phyloP scores from a whole-genome alignment of 1,140 invertebrate species.

The Helicorthomorpha holstii region DNA sequence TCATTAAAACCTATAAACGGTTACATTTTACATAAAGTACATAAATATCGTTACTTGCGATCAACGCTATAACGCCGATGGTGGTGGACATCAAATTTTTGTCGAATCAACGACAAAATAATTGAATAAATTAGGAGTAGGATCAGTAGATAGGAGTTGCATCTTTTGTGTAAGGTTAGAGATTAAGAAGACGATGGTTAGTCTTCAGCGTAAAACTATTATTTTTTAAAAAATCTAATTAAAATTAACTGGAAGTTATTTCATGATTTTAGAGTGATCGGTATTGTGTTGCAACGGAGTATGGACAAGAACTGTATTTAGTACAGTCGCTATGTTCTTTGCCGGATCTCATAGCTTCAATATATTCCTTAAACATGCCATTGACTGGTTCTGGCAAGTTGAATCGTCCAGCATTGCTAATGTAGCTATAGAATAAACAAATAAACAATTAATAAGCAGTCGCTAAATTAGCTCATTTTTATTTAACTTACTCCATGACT shows the following conservation, averaged over 20 bases:
- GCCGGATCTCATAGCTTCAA: neutral
- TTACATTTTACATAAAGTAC: too few relatives aligned
- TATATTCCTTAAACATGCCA: neutral
- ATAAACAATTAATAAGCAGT: neutral
- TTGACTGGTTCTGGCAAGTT: neutral
- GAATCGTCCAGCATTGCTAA: neutral
- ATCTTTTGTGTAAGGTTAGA: too few relatives aligned
- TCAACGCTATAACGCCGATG: too few relatives aligned
- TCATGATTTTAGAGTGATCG: neutral
- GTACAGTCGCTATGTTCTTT: neutral
- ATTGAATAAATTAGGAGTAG: too few relatives aligned
- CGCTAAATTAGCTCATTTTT: neutral
- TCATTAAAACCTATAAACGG: too few relatives aligned
- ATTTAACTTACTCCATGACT: neutral
- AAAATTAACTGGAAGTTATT: neutral
- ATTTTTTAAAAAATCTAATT: too few relatives aligned
- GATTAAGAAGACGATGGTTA: too few relatives aligned
- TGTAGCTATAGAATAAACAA: neutral
- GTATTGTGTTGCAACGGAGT: neutral
- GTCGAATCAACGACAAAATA: too few relatives aligned
- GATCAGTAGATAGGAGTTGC: too few relatives aligned
- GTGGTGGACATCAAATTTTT: too few relatives aligned
- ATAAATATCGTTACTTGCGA: too few relatives aligned
- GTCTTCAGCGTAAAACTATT: too few relatives aligned
- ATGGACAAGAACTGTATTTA: neutral